These are phyloP conservation scores for Drosophila antonietae DNA, from an alignment of 2,888 invertebrate genomes.

Conservation along the genomic window DNA sequence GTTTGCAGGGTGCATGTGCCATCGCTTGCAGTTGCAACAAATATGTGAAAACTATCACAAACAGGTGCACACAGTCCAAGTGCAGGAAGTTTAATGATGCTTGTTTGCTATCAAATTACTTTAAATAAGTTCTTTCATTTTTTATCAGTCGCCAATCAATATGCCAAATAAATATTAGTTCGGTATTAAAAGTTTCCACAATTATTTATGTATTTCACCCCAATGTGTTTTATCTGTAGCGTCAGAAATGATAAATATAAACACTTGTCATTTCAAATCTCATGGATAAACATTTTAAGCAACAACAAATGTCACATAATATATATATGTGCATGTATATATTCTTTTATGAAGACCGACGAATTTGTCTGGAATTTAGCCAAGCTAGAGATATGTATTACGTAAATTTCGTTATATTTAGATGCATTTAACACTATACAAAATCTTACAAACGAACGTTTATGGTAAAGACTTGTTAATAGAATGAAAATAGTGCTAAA, in stretches of 20 bases:
- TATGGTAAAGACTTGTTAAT: neutral
- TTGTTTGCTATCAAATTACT: neutral
- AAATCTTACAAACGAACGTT: neutral
- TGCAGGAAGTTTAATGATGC: slow-evolving; percentile 27
- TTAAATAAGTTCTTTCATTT: neutral
- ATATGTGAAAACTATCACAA: slow-evolving; percentile 13
- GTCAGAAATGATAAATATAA: slow-evolving; percentile 7
- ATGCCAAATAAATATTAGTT: neutral
- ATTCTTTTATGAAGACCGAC: neutral
- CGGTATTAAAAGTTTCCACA: neutral
- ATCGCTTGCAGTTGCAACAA: slow-evolving; percentile 29
- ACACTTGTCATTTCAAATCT: slow-evolving; percentile 2
- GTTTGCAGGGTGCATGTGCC: slow-evolving; percentile 18
- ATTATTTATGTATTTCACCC: neutral
- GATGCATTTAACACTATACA: neutral
- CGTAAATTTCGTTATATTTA: neutral
- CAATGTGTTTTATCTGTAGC: neutral
- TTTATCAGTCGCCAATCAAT: neutral
- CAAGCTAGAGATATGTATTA: neutral
- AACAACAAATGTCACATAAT: neutral
- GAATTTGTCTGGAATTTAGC: neutral
- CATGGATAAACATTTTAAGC: slow-evolving; percentile 3
- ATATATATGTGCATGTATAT: neutral
- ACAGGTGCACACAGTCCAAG: slow-evolving; percentile 39
- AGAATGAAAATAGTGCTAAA: neutral